Conservation (phyloP, 2,888 invertebrate species). For the Diloba caeruleocephala region DNA sequence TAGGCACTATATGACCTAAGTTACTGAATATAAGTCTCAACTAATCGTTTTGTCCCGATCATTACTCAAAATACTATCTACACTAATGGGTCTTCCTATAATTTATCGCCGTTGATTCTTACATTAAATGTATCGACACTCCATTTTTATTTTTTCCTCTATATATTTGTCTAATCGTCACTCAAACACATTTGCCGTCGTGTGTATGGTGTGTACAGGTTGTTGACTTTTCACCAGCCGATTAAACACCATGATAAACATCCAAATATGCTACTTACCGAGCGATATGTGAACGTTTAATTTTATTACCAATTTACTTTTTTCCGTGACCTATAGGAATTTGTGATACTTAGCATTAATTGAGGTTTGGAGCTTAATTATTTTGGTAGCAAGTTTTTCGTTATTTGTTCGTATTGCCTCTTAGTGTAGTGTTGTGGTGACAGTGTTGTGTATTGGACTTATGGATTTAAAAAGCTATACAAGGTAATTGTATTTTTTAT, state of each 20-base stretch:
- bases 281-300: background rate
- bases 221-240: slow-evolving; percentile 24
- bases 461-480: slow-evolving; percentile 22
- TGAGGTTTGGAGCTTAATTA: too few species aligned
- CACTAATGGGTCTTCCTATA: slow-evolving; percentile 7
- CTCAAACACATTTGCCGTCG: slow-evolving; percentile 7
- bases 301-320: too few species aligned
- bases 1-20: too few species aligned
- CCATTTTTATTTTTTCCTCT: slow-evolving; percentile 9
- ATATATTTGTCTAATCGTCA: slow-evolving; percentile 10
- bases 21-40: slow-evolving; percentile 7
- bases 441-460: slow-evolving; percentile 34
- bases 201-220: slow-evolving; percentile 12
- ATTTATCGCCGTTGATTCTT: slow-evolving; percentile 17
- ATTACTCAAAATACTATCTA: slow-evolving; percentile 28
- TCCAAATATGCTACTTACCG: slow-evolving; percentile 11
- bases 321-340: too few species aligned
- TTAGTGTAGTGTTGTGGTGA: slow-evolving; percentile 37
- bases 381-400: too few species aligned
- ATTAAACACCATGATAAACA: slow-evolving; percentile 22
- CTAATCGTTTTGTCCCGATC: background rate
- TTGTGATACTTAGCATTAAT: too few species aligned
- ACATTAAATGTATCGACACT: background rate
- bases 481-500: slow-evolving; percentile 32
- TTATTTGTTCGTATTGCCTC: slow-evolving; percentile 21